A percentile compares a stretch with the other conserved stretches of the same genome.
Evolutionary conservation across 1,140 invertebrate species (phyloP).

Genomic region (Conus ventricosus): DNA sequence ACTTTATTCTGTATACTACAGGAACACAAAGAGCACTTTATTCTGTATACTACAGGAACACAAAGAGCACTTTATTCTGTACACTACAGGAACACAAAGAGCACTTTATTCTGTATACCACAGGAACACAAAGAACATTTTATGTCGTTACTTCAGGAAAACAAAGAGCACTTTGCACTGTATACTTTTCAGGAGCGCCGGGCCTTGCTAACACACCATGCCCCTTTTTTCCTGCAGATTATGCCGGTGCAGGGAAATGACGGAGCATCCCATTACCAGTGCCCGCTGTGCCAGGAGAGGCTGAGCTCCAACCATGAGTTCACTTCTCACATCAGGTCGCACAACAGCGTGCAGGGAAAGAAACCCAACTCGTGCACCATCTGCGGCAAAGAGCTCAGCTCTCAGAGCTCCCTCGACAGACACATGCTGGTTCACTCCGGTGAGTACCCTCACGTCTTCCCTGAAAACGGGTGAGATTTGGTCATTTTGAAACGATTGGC

Average conservation of each 20-base stretch:
- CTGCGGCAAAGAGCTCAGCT: conserved; percentile 81
- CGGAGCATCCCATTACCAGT: conserved; percentile 77
- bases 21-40: no score
- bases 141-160: not conserved
- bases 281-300: conserved; percentile 81
- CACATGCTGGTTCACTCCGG: conserved; percentile 74
- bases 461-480: no score
- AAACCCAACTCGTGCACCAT: conserved; percentile 75
- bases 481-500: no score
- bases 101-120: not conserved
- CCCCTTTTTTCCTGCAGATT: conserved; percentile 58
- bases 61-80: no score
- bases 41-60: no score
- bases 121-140: not conserved
- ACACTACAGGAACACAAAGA: no score
- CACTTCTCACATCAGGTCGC: conserved; percentile 81
- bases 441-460: conserved; percentile 33
- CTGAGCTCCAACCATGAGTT: conserved; percentile 81
- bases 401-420: conserved; percentile 81
- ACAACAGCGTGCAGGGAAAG: conserved; percentile 61
- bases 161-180: not conserved
- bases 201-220: not conserved
- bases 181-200: not conserved
- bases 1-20: no score
- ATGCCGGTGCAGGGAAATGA: conserved; percentile 60